Percentiles rank a stretch among this genome's conserved stretches.
phyloP scores from a whole-genome alignment of 2,797 vertebrate genomes.

The Channallabes apus region DNA sequence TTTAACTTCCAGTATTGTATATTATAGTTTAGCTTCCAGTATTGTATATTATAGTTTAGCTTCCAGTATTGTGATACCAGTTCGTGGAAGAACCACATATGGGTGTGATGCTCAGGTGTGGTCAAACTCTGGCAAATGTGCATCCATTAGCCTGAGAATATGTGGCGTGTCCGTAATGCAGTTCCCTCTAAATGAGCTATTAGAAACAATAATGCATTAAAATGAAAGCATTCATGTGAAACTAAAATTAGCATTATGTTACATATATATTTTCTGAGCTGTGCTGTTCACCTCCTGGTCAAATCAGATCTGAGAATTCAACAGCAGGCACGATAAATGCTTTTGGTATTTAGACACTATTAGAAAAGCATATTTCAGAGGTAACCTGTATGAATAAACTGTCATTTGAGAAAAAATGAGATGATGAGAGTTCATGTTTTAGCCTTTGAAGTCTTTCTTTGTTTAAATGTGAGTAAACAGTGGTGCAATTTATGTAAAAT shows the following conservation, averaged over 20 bases:
- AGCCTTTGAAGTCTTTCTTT: slow-evolving; percentile 51
- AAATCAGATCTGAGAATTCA: neutral
- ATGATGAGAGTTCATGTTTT: slow-evolving; percentile 34
- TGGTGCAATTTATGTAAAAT: slow-evolving; percentile 57
- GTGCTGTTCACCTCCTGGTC: neutral
- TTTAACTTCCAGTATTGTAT: neutral
- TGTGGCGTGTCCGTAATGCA: neutral
- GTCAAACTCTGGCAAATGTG: too few relatives aligned
- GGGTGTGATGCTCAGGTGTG: neutral
- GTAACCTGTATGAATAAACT: slow-evolving; percentile 19
- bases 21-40: neutral
- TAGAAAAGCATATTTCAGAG: slow-evolving; percentile 17
- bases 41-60: too few relatives aligned
- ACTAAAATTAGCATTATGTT: neutral
- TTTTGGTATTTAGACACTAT: neutral
- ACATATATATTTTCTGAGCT: neutral
- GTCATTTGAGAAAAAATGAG: slow-evolving; percentile 1
- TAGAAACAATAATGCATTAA: neutral
- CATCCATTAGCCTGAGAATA: neutral
- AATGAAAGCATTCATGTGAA: neutral
- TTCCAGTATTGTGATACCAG: neutral
- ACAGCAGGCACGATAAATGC: neutral
- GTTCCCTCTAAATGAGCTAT: neutral
- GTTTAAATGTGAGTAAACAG: slow-evolving; percentile 54
- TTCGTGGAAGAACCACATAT: neutral